Percentiles rank a stretch among this genome's conserved stretches.
Conservation (phyloP, 2,113 vertebrate genomes). For the Erythrolamprus reginae region DNA sequence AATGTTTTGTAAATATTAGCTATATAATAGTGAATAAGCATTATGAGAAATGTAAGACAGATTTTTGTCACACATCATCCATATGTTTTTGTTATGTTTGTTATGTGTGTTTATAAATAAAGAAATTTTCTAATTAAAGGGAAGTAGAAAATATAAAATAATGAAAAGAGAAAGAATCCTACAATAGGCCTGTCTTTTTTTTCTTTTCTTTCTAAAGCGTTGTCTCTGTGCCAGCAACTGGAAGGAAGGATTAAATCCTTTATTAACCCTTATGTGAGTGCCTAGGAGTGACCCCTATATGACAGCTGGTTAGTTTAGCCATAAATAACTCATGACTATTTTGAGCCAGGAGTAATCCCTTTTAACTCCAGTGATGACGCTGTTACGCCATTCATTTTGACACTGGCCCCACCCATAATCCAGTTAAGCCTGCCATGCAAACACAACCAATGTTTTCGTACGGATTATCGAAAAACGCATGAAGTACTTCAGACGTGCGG, state of each 20-base stretch:
- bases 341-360: neutral
- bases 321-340: neutral
- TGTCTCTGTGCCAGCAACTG: neutral
- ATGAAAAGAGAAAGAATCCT: neutral
- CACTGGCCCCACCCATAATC: neutral
- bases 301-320: neutral
- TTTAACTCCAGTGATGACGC: neutral
- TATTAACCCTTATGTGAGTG: neutral
- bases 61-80: too few species aligned
- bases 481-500: neutral
- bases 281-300: neutral
- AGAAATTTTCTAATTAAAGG: too few species aligned
- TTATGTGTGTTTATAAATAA: too few species aligned
- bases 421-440: neutral
- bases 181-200: neutral
- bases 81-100: too few species aligned
- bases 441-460: neutral
- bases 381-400: neutral
- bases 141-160: neutral
- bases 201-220: neutral
- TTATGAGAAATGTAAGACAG: too few species aligned
- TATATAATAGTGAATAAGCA: too few species aligned
- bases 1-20: too few species aligned
- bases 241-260: neutral
- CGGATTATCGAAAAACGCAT: neutral